Evolutionary conservation across 2,888 invertebrate species (phyloP), one percentile per base, ranked within the genome.

Genomic region (Cerastoderma edule): DNA sequence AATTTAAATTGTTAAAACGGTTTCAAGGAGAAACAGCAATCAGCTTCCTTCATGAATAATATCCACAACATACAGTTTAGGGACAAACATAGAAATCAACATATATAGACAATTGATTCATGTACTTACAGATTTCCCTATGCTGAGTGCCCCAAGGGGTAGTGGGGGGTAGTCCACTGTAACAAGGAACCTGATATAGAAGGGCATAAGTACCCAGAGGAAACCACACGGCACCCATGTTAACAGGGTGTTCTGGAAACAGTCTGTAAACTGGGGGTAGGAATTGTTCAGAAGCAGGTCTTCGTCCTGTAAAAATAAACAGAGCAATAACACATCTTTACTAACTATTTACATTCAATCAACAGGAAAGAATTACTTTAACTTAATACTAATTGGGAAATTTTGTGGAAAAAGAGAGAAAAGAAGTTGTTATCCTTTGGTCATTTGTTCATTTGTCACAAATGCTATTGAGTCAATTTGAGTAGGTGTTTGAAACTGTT

Each of bases 201-300:
- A 93, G 46, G 95, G 93, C 5, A 96, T 94, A 87, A 96, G 95
- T 0, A 95, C 85, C 96, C 97, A 97, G 22, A 98, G 94, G 92
- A 96, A 97, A 66, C 95, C 94, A 92, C 97, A 97, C 0, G 99
- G 98, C 44, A 95, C 93, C 98, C 98, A 99, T 65, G 97, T 94
- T 33, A 99, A 93, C 0, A 96, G 95, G 0, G 98, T 98, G 92
- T 96, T 96, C 93, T 98, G 96, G 93, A 99, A 98, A 93, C 99
- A 99, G 91, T 95, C 95, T 80, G 98, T 97, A 85, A 99, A 94
- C 91, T 97, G 96, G 46, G 98, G 90, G 76, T 87, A 90, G 3
- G 80, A 74, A 71, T 80, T 85, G 80, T 89, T 86, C 54, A 89
- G 54, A 28, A 89, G 71, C 6, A 83, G 72, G 60, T 78, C 73